Conservation (phyloP, 2,888 invertebrate genomes). For the Iselma pallidipennis region DNA sequence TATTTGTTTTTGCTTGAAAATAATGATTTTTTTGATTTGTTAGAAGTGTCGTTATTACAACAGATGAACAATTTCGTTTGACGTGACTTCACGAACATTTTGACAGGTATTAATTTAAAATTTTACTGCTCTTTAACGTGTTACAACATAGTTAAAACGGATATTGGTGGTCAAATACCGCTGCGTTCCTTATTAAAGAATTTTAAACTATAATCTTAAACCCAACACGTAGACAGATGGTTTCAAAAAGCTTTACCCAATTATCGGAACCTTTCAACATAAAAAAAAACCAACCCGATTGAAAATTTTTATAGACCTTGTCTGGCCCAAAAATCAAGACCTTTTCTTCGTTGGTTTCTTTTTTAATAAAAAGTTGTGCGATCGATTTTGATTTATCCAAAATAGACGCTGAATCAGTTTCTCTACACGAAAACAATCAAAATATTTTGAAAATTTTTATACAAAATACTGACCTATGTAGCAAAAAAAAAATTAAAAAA, state of each 20-base stretch:
- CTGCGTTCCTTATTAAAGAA: conserved; percentile 6
- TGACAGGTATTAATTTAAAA: conserved; percentile 7
- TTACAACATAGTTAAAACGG: conserved; percentile 11
- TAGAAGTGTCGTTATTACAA: neutral
- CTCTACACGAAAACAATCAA: neutral
- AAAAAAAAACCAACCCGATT: neutral
- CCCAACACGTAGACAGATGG: neutral
- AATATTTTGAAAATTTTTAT: neutral
- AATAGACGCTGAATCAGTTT: neutral
- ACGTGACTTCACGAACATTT: conserved; percentile 4
- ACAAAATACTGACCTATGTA: neutral
- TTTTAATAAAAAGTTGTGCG: neutral
- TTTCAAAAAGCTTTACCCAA: conserved; percentile 1
- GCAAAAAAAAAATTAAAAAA: neutral
- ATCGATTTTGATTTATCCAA: neutral
- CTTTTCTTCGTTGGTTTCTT: neutral
- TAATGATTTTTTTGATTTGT: conserved; percentile 4
- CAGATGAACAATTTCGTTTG: conserved; percentile 2
- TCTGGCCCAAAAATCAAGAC: neutral
- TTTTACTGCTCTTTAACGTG: conserved; percentile 16
- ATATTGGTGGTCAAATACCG: conserved; percentile 8
- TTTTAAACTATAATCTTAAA: conserved; percentile 3
- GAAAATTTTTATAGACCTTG: neutral
- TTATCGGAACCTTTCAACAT: conserved; percentile 6
- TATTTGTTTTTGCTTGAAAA: neutral